These are phyloP conservation scores for Shargacucullia verbasci DNA, from an alignment of 2,888 invertebrate species.

Conservation along the genomic window DNA sequence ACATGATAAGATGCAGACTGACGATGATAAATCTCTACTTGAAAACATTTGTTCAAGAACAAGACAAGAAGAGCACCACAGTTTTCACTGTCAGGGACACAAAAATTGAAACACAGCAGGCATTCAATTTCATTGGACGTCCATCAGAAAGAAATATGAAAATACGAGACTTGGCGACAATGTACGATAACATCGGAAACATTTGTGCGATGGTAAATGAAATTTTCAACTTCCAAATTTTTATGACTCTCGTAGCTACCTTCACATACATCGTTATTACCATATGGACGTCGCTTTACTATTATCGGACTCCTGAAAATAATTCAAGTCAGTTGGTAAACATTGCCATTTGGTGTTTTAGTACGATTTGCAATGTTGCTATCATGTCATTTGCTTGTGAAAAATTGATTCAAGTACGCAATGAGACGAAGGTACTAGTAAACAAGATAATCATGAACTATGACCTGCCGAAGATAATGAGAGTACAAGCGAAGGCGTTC, in stretches of 20 bases:
- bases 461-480: conserved; percentile 68
- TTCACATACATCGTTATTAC: conserved; percentile 71
- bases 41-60: conserved; percentile 61
- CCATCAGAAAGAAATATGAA: conserved; percentile 62
- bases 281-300: conserved; percentile 70
- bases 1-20: conserved; percentile 65
- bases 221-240: conserved; percentile 74
- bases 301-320: conserved; percentile 56
- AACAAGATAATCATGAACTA: conserved; percentile 79
- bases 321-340: conserved; percentile 52
- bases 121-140: conserved; percentile 62
- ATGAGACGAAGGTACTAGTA: conserved; percentile 67
- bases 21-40: conserved; percentile 67
- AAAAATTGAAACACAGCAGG: conserved; percentile 45
- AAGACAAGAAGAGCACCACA: conserved; percentile 50
- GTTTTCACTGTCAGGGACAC: conserved; percentile 61
- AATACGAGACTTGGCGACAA: conserved; percentile 68
- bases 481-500: conserved; percentile 76
- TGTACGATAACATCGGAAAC: conserved; percentile 70
- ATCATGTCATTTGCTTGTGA: conserved; percentile 72
- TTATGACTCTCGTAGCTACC: conserved; percentile 71
- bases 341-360: conserved; percentile 65
- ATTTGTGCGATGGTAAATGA: conserved; percentile 67
- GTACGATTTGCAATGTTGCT: conserved; percentile 63
- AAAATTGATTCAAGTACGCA: conserved; percentile 61